Evolutionary conservation across 2,888 invertebrate species (phyloP).

Genomic region (Protophormia terraenovae): DNA sequence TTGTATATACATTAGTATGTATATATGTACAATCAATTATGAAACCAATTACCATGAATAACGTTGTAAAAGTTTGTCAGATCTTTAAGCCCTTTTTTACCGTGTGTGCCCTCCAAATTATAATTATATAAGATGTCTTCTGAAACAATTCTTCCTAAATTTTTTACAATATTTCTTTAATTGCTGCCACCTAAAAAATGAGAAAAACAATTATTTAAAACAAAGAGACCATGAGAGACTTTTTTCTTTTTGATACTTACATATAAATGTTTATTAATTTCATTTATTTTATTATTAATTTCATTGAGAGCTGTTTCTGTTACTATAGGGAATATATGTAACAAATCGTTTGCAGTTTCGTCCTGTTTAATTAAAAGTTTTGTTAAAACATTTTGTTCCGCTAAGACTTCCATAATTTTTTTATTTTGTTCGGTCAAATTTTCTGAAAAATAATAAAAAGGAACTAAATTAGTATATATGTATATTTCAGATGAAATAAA

Average conservation of each 20-base stretch:
- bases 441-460: neutral
- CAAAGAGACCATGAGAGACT: too few species aligned
- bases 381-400: neutral
- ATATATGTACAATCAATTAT: neutral
- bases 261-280: neutral
- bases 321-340: neutral
- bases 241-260: neutral
- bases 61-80: too few species aligned
- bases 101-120: too few species aligned
- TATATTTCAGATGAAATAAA: too few species aligned
- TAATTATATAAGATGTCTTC: too few species aligned
- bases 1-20: neutral
- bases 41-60: too few species aligned
- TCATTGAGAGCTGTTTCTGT: neutral
- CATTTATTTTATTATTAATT: neutral
- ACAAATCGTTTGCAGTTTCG: neutral
- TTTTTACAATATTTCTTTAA: neutral
- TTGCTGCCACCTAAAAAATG: neutral
- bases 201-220: neutral
- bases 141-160: too few species aligned
- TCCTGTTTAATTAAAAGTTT: neutral
- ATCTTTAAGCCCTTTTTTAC: too few species aligned
- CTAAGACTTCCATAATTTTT: neutral
- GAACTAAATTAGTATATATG: neutral
- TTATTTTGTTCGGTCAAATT: neutral